These are phyloP conservation scores for Drosophila mauritiana DNA, from an alignment of 1,140 invertebrate species.

Conservation along the genomic window DNA sequence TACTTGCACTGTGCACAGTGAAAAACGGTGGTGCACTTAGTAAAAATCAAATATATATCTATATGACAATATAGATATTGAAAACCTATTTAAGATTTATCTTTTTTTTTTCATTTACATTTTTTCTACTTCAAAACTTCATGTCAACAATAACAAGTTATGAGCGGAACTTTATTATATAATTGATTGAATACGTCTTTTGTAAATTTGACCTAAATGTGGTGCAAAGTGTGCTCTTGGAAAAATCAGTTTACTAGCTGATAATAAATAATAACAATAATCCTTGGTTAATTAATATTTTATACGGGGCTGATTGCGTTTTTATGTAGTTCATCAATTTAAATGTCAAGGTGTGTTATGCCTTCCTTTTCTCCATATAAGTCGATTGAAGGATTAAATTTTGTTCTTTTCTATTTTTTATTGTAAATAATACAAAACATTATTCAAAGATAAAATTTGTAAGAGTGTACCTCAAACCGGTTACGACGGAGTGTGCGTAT, in stretches of 20 bases:
- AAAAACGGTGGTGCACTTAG: conserved; percentile 8
- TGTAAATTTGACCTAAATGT: neutral
- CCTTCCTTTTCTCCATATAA: no score
- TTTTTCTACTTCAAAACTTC: no score
- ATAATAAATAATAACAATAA: neutral
- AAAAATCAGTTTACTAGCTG: neutral
- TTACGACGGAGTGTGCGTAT: conserved; percentile 29
- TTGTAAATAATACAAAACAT: neutral
- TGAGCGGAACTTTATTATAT: no score
- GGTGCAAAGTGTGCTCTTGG: neutral
- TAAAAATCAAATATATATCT: no score
- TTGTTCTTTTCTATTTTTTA: neutral
- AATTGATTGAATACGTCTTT: neutral
- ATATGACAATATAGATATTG: no score
- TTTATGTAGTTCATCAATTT: no score
- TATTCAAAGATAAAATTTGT: neutral
- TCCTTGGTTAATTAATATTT: neutral
- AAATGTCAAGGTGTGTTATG: no score
- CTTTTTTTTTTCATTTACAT: no score
- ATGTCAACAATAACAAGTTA: no score
- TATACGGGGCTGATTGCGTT: no score
- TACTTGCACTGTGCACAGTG: conserved; percentile 28
- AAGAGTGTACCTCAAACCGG: conserved; percentile 1
- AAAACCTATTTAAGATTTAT: no score
- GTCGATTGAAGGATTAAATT: no score